phyloP scores from a whole-genome alignment of 2,797 vertebrate genomes.

The Sebastes ruberrimus region DNA sequence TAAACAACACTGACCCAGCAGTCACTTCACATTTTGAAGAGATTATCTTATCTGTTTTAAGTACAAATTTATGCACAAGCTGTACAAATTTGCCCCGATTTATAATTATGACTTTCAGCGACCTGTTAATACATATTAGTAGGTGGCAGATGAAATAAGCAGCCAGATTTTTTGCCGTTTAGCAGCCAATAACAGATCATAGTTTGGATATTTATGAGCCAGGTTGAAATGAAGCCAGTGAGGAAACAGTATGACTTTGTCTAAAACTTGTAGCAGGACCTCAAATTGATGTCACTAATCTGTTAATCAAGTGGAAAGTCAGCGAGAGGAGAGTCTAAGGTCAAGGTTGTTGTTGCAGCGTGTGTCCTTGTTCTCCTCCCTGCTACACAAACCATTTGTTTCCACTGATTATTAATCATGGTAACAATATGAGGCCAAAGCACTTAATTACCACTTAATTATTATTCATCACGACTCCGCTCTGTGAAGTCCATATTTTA shows the following conservation, averaged over 20 bases:
- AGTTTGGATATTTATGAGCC: slow-evolving; percentile 1
- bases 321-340: slow-evolving; percentile 48
- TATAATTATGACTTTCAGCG: not conserved
- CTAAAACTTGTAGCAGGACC: slow-evolving; percentile 23
- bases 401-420: slow-evolving; percentile 19
- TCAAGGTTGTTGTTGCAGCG: slow-evolving; percentile 28
- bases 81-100: not conserved
- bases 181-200: not conserved
- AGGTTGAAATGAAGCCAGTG: slow-evolving; percentile 26
- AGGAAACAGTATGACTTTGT: slow-evolving; percentile 14
- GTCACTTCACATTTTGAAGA: slow-evolving; percentile 22
- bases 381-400: slow-evolving; percentile 28
- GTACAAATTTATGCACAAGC: not conserved
- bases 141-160: not conserved
- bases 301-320: slow-evolving; percentile 35
- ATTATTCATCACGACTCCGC: slow-evolving; percentile 20
- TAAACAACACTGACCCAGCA: slow-evolving; percentile 45
- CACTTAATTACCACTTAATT: slow-evolving; percentile 36
- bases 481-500: slow-evolving; percentile 10
- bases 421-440: slow-evolving; percentile 35
- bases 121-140: not conserved
- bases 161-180: slow-evolving; percentile 2
- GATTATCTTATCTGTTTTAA: slow-evolving; percentile 24
- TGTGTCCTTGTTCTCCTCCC: not conserved
- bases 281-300: slow-evolving; percentile 45